Evolutionary conservation across 2,113 vertebrate species (phyloP).

Genomic region (Anseranas semipalmata): DNA sequence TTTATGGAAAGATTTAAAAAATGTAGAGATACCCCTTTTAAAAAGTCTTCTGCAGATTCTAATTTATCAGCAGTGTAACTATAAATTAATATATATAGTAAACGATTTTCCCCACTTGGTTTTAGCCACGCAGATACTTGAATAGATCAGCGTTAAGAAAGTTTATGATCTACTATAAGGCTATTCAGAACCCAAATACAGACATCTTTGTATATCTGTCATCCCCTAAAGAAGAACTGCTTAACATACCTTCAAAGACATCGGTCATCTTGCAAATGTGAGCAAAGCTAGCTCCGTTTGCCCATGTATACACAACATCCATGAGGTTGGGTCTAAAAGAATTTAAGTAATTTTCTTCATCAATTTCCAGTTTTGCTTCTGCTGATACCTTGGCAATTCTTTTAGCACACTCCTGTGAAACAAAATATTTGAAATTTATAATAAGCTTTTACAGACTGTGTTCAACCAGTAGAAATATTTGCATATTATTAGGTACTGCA

Average conservation of each 20-base stretch:
- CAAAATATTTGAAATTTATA: background rate
- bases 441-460: background rate
- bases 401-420: constrained; percentile 92
- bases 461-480: background rate
- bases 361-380: constrained; percentile 95
- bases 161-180: background rate
- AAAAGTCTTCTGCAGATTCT: background rate
- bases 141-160: background rate
- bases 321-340: constrained; percentile 95
- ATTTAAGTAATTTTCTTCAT: constrained; percentile 92
- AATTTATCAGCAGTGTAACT: background rate
- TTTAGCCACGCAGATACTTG: background rate
- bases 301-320: constrained; percentile 97
- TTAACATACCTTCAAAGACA: constrained; percentile 91
- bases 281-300: constrained; percentile 92
- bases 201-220: background rate
- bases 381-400: constrained; percentile 96
- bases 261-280: constrained; percentile 99
- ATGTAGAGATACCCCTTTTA: background rate
- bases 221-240: background rate
- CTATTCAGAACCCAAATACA: background rate
- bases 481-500: background rate
- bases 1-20: background rate
- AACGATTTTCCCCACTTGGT: background rate
- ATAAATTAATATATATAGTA: background rate